Conservation (phyloP, 2,113 vertebrate genomes). For the Corydoras maculifer region DNA sequence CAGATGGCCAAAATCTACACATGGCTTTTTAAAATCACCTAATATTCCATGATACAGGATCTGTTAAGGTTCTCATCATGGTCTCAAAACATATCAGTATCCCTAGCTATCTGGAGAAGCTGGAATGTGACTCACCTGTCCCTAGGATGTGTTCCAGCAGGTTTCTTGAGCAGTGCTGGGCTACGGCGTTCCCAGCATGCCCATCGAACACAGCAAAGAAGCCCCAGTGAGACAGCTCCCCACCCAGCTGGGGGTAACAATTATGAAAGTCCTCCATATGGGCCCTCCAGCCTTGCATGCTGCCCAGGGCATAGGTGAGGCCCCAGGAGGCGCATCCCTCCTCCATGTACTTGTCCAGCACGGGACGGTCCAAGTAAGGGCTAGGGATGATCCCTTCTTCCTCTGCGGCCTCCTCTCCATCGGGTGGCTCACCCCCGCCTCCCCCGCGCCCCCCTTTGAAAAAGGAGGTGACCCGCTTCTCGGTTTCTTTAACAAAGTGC, state of each 20-base stretch:
- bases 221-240: constrained; percentile 63
- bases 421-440: constrained; percentile 51
- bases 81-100: no score
- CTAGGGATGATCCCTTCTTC: constrained; percentile 56
- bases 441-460: constrained; percentile 66
- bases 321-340: constrained; percentile 63
- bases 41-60: no score
- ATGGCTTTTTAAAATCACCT: no score
- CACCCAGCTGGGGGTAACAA: constrained; percentile 60
- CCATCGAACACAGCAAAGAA: constrained; percentile 73
- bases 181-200: constrained; percentile 64
- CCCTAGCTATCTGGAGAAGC: no score
- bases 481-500: constrained; percentile 68
- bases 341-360: constrained; percentile 64
- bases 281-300: constrained; percentile 72
- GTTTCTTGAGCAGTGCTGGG: constrained; percentile 67
- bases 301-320: constrained; percentile 63
- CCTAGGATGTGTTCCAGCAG: constrained; percentile 66
- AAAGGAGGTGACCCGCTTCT: constrained; percentile 68
- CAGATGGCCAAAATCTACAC: no score
- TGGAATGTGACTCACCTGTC: constrained; percentile 57
- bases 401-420: constrained; percentile 47
- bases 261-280: constrained; percentile 74
- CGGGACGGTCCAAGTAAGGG: constrained; percentile 62
- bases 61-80: no score